Evolutionary conservation across 2,797 vertebrate genomes (phyloP).

Genomic region (Accipiter superciliosus): DNA sequence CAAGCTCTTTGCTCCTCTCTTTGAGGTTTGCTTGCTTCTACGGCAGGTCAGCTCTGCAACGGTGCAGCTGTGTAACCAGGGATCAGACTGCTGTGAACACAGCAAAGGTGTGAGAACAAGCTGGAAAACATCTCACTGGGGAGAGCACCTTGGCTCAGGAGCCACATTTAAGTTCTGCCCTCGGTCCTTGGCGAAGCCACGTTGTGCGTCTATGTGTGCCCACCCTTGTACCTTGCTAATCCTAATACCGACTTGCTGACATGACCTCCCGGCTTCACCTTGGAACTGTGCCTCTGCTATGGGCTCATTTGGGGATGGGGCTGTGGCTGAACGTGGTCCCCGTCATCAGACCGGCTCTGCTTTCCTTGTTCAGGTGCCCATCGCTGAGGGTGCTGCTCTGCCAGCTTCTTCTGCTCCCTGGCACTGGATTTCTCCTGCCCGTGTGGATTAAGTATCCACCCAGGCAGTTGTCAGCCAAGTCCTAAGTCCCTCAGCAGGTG

Average conservation of each 20-base stretch:
- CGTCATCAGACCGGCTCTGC: neutral
- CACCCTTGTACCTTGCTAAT: neutral
- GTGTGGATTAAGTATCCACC: neutral
- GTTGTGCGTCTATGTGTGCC: rapidly evolving
- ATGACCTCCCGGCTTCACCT: rapidly evolving
- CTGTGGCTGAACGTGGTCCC: rapidly evolving
- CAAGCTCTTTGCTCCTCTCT: neutral
- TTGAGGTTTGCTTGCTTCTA: neutral
- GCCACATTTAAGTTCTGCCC: neutral
- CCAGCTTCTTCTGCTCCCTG: neutral
- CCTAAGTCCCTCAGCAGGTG: neutral
- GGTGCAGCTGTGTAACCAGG: neutral
- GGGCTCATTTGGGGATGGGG: neutral
- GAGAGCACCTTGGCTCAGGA: neutral
- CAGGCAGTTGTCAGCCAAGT: neutral
- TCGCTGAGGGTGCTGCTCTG: neutral
- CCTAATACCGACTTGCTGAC: neutral
- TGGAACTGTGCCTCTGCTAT: neutral
- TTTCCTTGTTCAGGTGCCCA: neutral
- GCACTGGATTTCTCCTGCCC: neutral
- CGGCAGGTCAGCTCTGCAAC: neutral
- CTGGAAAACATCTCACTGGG: neutral
- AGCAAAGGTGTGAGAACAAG: neutral
- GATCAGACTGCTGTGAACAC: neutral
- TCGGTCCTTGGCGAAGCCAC: rapidly evolving